Percentiles rank a stretch among this genome's conserved stretches.
phyloP scores from a whole-genome alignment of 2,797 vertebrate species.

The Lepilemur ruficaudatus region DNA sequence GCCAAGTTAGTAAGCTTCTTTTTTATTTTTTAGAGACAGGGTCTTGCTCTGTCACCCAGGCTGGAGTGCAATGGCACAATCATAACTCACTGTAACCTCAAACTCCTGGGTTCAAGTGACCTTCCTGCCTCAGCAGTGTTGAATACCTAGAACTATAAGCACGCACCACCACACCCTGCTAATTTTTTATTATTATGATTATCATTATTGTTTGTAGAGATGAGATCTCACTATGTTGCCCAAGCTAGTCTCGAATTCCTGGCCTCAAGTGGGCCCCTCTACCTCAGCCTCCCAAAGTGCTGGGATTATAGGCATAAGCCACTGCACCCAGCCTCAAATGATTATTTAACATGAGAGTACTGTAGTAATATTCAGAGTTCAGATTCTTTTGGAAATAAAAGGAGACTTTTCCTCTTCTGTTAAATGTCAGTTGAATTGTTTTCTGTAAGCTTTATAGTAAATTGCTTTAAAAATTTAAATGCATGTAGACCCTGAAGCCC shows the following conservation, averaged over 20 bases:
- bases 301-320: too few species aligned
- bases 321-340: too few species aligned
- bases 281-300: too few species aligned
- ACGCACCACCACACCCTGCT: neutral
- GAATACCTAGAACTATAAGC: neutral
- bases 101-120: neutral
- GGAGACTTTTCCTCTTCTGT: neutral
- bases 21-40: neutral
- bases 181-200: too few species aligned
- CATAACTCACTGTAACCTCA: neutral
- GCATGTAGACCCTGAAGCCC: neutral
- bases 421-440: conserved; percentile 42
- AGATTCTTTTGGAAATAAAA: neutral
- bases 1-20: neutral
- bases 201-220: too few species aligned
- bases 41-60: neutral
- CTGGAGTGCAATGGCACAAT: neutral
- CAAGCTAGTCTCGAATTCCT: too few species aligned
- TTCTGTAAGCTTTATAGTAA: neutral
- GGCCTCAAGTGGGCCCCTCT: too few species aligned
- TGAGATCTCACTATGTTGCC: too few species aligned
- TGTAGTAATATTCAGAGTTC: neutral
- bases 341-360: too few species aligned
- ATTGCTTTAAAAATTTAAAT: conserved; percentile 27
- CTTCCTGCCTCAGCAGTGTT: neutral